Evolutionary conservation across 2,888 invertebrate genomes (phyloP).

Genomic region (Elmis aenea): DNA sequence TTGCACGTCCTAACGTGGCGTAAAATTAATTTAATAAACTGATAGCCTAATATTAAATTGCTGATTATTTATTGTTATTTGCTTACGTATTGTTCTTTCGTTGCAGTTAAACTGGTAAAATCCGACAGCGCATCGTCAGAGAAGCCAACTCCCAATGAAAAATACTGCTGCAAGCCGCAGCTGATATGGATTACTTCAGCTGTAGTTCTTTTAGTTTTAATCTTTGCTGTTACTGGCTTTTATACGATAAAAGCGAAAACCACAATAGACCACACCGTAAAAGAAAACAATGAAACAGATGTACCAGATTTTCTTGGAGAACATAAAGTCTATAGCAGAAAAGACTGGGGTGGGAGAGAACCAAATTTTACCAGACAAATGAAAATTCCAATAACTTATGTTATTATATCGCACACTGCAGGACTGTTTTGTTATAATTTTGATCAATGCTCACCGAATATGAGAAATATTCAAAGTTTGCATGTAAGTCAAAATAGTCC

Average conservation of each 20-base stretch:
- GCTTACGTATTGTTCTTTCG: background rate
- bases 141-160: background rate
- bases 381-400: slow-evolving; percentile 45
- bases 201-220: background rate
- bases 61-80: too few species aligned
- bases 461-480: slow-evolving; percentile 47
- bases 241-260: background rate
- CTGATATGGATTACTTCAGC: background rate
- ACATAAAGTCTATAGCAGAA: slow-evolving; percentile 20
- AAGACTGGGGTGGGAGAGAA: slow-evolving; percentile 37
- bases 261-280: background rate
- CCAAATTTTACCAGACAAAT: slow-evolving; percentile 45
- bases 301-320: too few species aligned
- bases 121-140: background rate
- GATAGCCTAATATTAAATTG: too few species aligned
- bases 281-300: background rate
- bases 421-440: slow-evolving; percentile 45
- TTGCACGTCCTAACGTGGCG: too few species aligned
- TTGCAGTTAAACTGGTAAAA: background rate
- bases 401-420: slow-evolving; percentile 52
- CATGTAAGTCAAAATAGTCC: slow-evolving; percentile 45
- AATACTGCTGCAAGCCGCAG: background rate
- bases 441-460: slow-evolving; percentile 45
- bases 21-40: too few species aligned
- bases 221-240: background rate